Conservation (phyloP, 2,113 vertebrate species). For the Myotis yumanensis region DNA sequence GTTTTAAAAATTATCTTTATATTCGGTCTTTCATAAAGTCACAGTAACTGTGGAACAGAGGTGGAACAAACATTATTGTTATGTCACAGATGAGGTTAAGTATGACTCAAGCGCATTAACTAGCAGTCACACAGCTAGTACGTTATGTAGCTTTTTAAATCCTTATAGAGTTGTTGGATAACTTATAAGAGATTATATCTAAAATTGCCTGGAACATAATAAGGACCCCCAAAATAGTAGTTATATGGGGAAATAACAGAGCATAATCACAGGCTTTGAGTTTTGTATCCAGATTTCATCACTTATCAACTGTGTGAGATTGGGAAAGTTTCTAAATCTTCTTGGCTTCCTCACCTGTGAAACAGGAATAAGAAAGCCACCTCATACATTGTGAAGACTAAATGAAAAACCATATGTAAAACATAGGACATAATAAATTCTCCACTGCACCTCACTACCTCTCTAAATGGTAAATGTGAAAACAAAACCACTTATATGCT, state of each 20-base stretch:
- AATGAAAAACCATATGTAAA: neutral
- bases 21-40: slow-evolving; percentile 14
- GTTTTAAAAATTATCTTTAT: slow-evolving; percentile 3
- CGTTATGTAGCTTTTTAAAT: neutral
- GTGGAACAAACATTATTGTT: neutral
- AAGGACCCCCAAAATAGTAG: neutral
- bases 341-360: neutral
- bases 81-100: neutral
- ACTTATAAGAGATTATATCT: neutral
- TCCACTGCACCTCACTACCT: neutral
- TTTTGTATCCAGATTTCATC: neutral
- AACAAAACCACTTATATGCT: neutral
- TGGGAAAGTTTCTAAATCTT: neutral
- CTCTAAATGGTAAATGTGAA: neutral
- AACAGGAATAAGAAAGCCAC: neutral
- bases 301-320: neutral
- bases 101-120: neutral
- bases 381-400: neutral
- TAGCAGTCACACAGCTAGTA: neutral
- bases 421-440: neutral
- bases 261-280: slow-evolving; percentile 16
- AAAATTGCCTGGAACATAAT: neutral
- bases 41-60: neutral
- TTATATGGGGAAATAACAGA: neutral
- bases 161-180: neutral